These are phyloP conservation scores for Aphaenogaster rudis DNA, from an alignment of 1,140 invertebrate species.

Conservation along the genomic window DNA sequence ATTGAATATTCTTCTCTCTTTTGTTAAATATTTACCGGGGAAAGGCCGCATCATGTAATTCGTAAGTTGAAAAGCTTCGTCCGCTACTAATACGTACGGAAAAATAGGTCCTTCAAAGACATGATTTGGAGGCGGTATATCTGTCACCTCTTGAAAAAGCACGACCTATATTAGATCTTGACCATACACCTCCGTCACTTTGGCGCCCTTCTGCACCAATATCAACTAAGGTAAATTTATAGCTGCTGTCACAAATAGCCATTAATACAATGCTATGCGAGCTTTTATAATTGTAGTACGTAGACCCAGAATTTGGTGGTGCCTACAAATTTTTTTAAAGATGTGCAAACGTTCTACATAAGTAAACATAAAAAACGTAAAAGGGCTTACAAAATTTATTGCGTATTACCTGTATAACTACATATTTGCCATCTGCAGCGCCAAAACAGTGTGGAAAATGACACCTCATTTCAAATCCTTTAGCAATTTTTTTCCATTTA, in stretches of 20 bases:
- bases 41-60: constrained; percentile 4
- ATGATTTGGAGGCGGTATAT: neutral
- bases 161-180: neutral
- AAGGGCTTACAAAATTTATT: neutral
- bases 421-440: constrained; percentile 3
- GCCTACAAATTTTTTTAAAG: constrained; percentile 11
- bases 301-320: neutral
- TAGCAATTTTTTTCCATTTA: neutral
- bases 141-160: neutral
- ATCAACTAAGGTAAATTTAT: neutral
- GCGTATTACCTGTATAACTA: neutral
- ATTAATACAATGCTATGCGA: constrained; percentile 19
- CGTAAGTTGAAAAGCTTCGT: constrained; percentile 5
- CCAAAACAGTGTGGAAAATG: constrained; percentile 5
- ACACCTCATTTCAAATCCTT: neutral
- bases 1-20: constrained; percentile 15
- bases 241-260: neutral
- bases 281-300: constrained; percentile 18
- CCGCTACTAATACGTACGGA: neutral
- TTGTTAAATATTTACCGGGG: constrained; percentile 14
- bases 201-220: constrained; percentile 4
- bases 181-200: constrained; percentile 23
- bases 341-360: neutral
- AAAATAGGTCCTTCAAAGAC: neutral
- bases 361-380: neutral